phyloP scores from a whole-genome alignment of 1,140 invertebrate species.

The Ephestia elutella region DNA sequence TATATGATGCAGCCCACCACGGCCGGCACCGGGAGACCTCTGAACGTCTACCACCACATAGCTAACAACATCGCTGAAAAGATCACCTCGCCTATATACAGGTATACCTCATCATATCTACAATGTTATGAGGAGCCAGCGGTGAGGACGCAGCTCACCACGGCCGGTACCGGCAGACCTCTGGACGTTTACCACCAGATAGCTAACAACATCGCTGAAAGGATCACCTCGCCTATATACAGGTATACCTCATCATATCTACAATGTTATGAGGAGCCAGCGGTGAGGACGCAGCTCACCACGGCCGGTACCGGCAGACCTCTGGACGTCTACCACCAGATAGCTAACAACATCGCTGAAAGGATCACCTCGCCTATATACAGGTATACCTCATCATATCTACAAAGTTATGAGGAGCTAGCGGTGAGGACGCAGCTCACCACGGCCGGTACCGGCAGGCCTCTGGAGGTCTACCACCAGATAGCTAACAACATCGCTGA shows the following conservation, averaged over 20 bases:
- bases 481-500: conserved; percentile 64
- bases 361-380: conserved; percentile 62
- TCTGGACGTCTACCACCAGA: conserved; percentile 57
- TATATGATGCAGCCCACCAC: conserved; percentile 50
- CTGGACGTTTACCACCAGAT: conserved; percentile 61
- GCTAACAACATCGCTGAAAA: conserved; percentile 62
- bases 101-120: no score
- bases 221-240: conserved; percentile 59
- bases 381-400: no score
- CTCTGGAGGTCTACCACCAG: conserved; percentile 54
- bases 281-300: conserved; percentile 47
- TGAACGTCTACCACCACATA: conserved; percentile 60
- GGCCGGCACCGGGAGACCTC: conserved; percentile 20
- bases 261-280: conserved; percentile 49
- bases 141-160: conserved; percentile 42
- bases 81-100: conserved; percentile 58
- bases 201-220: conserved; percentile 60
- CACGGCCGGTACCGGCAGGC: conserved; percentile 22
- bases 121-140: conserved; percentile 53
- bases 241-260: conserved; percentile 22
- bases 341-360: conserved; percentile 62
- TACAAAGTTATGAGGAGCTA: conserved; percentile 43
- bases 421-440: conserved; percentile 52
- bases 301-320: conserved; percentile 23
- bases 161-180: conserved; percentile 22